phyloP scores from a whole-genome alignment of 2,888 invertebrate species.

The Thelaira solivaga region DNA sequence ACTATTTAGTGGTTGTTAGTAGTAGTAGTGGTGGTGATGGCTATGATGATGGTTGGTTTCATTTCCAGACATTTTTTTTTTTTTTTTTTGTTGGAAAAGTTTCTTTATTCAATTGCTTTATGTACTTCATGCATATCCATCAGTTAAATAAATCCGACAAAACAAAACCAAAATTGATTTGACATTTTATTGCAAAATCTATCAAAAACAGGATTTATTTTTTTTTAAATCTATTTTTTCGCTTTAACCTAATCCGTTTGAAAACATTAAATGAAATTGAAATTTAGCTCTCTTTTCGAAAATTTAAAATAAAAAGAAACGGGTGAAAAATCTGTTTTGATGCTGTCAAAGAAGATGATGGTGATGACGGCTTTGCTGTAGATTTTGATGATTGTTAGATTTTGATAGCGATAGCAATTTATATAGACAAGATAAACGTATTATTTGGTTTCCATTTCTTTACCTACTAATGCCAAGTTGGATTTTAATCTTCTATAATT shows the following conservation, averaged over 20 bases:
- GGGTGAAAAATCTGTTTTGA: slow-evolving; percentile 7
- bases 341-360: slow-evolving; percentile 47
- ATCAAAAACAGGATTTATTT: neutral
- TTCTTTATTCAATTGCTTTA: neutral
- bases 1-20: neutral
- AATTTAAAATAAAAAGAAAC: slow-evolving; percentile 4
- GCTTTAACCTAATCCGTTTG: neutral
- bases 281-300: slow-evolving; percentile 41
- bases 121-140: slow-evolving; percentile 49
- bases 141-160: slow-evolving; percentile 55
- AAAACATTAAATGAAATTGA: slow-evolving; percentile 38
- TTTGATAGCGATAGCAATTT: slow-evolving; percentile 51
- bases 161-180: slow-evolving; percentile 46
- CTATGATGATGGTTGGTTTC: too few species aligned
- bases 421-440: slow-evolving; percentile 46
- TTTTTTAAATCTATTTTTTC: neutral
- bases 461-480: neutral
- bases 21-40: too few species aligned
- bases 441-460: slow-evolving; percentile 12
- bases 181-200: slow-evolving; percentile 56
- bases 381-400: slow-evolving; percentile 34
- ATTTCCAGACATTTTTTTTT: slow-evolving; percentile 15
- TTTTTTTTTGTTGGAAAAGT: neutral
- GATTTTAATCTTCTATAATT: slow-evolving; percentile 29
- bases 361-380: slow-evolving; percentile 15